Percentiles rank a stretch among this genome's conserved stretches.
phyloP scores from a whole-genome alignment of 2,888 invertebrate species.

The Diplazon laetatorius region DNA sequence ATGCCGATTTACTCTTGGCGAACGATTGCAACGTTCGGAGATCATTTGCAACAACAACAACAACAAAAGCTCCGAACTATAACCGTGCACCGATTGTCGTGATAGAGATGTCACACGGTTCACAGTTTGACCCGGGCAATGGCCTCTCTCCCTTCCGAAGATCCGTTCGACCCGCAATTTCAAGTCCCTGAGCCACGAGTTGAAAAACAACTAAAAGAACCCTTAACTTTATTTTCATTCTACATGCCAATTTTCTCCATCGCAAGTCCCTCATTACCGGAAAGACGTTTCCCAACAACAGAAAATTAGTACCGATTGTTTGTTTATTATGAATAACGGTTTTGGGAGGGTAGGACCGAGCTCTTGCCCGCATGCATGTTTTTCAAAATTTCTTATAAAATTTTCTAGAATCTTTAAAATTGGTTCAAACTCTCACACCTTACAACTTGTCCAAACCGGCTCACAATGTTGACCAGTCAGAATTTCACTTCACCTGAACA shows the following conservation, averaged over 20 bases:
- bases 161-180: neutral
- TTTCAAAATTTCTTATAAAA: too few relatives aligned
- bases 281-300: neutral
- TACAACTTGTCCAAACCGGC: too few relatives aligned
- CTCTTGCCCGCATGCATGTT: too few relatives aligned
- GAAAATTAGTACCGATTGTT: too few relatives aligned
- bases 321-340: too few relatives aligned
- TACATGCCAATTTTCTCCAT: constrained; percentile 10
- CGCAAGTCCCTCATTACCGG: neutral
- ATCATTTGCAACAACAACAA: too few relatives aligned
- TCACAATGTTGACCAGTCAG: too few relatives aligned
- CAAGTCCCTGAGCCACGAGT: neutral
- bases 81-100: neutral
- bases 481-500: too few relatives aligned
- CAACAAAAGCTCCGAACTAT: neutral
- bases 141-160: neutral
- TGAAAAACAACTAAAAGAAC: neutral
- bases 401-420: too few relatives aligned
- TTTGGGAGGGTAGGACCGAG: too few relatives aligned
- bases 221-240: neutral
- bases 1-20: neutral
- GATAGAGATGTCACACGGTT: neutral
- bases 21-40: too few relatives aligned
- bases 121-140: neutral
- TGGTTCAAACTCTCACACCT: too few relatives aligned